These are phyloP conservation scores for Neofelis nebulosa DNA, from an alignment of 2,113 vertebrate genomes.

Conservation along the genomic window DNA sequence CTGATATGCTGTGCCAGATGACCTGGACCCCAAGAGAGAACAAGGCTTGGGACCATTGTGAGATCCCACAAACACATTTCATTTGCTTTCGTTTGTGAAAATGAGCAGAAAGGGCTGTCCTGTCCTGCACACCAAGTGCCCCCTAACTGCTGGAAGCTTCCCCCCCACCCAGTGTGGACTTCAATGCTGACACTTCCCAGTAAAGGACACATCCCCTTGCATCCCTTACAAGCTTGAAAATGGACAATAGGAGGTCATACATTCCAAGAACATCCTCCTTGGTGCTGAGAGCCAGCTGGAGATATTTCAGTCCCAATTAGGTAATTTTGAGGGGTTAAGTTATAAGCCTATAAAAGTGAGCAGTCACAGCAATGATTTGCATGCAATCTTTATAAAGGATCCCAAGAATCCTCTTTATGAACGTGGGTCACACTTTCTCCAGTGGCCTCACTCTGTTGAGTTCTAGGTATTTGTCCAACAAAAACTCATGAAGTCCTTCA, in stretches of 20 bases:
- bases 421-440: background rate
- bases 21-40: background rate
- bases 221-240: background rate
- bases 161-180: too few relatives aligned
- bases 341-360: background rate
- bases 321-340: background rate
- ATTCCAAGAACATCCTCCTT: conserved; percentile 21
- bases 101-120: background rate
- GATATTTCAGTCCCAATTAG: background rate
- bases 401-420: background rate
- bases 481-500: background rate
- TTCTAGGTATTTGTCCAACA: background rate
- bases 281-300: background rate
- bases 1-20: background rate
- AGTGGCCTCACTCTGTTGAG: background rate
- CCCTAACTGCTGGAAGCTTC: background rate
- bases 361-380: background rate
- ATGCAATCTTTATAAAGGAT: background rate
- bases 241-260: background rate
- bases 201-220: background rate
- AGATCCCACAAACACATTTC: background rate
- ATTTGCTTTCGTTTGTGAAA: background rate
- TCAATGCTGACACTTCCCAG: background rate
- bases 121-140: background rate
- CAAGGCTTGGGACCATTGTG: background rate